These are phyloP conservation scores for Reinhardtius hippoglossoides DNA, from an alignment of 2,113 vertebrate genomes.

Conservation along the genomic window DNA sequence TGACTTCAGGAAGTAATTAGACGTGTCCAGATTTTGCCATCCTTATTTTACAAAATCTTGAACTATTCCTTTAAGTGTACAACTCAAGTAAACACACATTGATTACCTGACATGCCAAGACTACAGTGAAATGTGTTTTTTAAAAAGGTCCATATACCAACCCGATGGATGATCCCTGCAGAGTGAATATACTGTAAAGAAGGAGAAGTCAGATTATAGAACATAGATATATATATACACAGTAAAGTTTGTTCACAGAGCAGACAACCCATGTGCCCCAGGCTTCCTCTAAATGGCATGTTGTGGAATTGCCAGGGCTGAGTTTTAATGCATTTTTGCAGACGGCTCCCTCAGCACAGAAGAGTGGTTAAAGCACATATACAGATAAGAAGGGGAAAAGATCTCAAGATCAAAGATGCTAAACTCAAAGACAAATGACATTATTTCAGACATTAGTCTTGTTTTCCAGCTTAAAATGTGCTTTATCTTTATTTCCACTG, in stretches of 20 bases:
- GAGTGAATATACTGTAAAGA: slow-evolving; percentile 84
- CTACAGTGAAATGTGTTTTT: background rate
- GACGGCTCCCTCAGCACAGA: too few species aligned
- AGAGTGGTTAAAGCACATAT: background rate
- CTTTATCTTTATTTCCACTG: background rate
- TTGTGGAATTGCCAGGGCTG: background rate
- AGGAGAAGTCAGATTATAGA: background rate
- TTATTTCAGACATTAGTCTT: background rate
- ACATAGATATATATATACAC: background rate
- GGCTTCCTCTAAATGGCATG: background rate
- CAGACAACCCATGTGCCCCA: background rate
- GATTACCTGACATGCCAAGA: too few species aligned
- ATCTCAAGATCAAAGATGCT: background rate
- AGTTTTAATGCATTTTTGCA: too few species aligned
- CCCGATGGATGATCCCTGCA: slow-evolving; percentile 86
- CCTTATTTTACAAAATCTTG: background rate
- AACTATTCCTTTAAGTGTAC: background rate
- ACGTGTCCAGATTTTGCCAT: too few species aligned
- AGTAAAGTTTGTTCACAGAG: background rate
- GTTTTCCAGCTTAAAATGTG: background rate
- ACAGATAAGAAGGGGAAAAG: background rate
- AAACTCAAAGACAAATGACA: background rate
- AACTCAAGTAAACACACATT: background rate
- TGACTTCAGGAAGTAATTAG: too few species aligned
- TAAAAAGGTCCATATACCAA: slow-evolving; percentile 47